Evolutionary conservation across 2,113 vertebrate species (phyloP), one percentile per base, ranked within the genome.

Genomic region (Eclectus roratus): DNA sequence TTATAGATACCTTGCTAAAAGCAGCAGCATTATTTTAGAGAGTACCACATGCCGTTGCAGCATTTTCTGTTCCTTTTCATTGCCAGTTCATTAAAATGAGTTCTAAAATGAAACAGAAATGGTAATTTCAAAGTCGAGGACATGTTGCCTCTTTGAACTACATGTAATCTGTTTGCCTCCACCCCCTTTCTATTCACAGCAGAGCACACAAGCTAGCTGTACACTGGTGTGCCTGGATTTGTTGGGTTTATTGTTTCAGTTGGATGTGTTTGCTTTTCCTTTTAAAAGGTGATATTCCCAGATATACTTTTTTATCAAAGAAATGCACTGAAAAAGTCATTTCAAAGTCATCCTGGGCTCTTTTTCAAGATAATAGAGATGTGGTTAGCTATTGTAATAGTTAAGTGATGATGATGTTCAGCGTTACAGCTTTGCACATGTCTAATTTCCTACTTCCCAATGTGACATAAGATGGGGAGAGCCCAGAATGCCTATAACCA

Each of bases 61-160:
- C 55, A 93, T 90, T 96, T 95, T 92, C 76, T 94, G 53, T 82
- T 95, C 93, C 49, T 87, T 44, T 89, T 90, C 58, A 37, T 77
- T 91, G 17, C 66, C 43, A 88, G 52, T 90, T 95, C 82, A 58
- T 72, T 95, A 70, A 85, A 92, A 95, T 56, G 58, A 81, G 44
- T 88, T 96, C n/a, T 65, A 94, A 96, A 92, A 91, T 95, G 91
- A 96, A 97, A 95, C 77, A 77, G 87, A 93, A 91, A 80, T 73
- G 41, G 79, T 84, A 76, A 94, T 95, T 96, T 97, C 73, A 81
- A 95, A 97, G 95, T 76, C 86, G 85, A 52, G 80, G 63, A 53
- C 73, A 58, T 31, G 16, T 19, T 94, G 60, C 70, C 80, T 56
- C 85, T 97, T 97, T 93, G 93, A 97, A 93, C 93, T 85, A 15